These are phyloP conservation scores for Thamnophis sirtalis DNA, from an alignment of 2,113 vertebrate species.

Conservation along the genomic window DNA sequence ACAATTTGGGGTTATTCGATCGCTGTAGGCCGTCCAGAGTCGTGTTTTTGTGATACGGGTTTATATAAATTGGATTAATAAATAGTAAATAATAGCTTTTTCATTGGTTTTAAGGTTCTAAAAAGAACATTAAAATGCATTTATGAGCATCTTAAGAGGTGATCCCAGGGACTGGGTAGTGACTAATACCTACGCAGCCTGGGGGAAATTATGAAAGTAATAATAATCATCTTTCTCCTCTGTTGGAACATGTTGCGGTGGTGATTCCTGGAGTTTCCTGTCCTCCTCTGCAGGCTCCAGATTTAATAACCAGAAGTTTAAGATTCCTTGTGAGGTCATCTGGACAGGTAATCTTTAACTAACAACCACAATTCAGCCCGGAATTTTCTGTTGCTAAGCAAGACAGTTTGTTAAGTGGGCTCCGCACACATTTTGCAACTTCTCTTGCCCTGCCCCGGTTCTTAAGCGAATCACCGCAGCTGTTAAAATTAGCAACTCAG, in stretches of 20 bases:
- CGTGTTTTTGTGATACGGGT: not conserved
- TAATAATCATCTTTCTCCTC: not conserved
- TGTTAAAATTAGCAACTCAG: too few relatives aligned
- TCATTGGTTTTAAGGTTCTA: not conserved
- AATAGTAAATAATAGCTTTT: not conserved
- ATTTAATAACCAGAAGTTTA: not conserved
- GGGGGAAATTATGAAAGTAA: not conserved
- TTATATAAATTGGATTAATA: not conserved
- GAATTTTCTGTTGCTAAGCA: not conserved
- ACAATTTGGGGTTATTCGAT: not conserved
- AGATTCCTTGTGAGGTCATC: not conserved
- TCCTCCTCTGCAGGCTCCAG: not conserved
- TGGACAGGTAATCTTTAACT: not conserved
- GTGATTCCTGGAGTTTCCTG: not conserved
- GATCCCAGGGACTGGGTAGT: not conserved
- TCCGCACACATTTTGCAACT: not conserved
- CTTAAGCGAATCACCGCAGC: too few relatives aligned
- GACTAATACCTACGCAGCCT: not conserved
- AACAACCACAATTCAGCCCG: not conserved
- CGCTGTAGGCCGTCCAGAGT: not conserved
- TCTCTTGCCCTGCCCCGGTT: too few relatives aligned
- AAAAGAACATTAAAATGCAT: not conserved
- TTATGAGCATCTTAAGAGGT: not conserved
- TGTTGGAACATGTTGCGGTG: not conserved
- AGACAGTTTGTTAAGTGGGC: not conserved